Evolutionary conservation across 2,113 vertebrate species (phyloP).

Genomic region (Vulpes vulpes): DNA sequence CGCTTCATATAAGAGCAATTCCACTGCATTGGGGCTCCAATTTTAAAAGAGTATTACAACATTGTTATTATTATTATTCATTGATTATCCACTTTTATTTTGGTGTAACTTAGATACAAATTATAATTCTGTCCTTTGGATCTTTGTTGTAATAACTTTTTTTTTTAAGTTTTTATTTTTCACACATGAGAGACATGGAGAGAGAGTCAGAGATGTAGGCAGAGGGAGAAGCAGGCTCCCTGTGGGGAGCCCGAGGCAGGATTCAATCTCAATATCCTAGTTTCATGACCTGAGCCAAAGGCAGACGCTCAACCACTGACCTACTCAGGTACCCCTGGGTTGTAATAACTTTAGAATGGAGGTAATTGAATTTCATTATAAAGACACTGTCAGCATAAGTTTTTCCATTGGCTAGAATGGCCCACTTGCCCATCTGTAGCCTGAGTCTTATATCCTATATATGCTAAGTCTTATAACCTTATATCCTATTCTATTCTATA

Average conservation of each 20-base stretch:
- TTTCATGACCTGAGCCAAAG: no score
- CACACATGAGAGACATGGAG: no score
- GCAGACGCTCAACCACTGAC: no score
- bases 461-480: neutral
- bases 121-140: neutral
- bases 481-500: neutral
- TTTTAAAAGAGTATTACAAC: neutral
- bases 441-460: neutral
- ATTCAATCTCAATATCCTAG: no score
- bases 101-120: neutral
- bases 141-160: neutral
- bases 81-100: conserved; percentile 11
- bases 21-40: neutral
- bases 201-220: no score
- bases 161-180: no score
- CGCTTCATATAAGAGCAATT: neutral
- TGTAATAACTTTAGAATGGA: neutral
- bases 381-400: neutral
- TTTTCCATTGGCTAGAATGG: neutral
- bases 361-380: neutral
- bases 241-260: no score
- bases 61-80: neutral
- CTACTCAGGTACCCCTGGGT: neutral
- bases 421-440: neutral
- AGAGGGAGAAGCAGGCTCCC: no score